A percentile compares a stretch with the other conserved stretches of the same genome.
phyloP scores from a whole-genome alignment of 2,888 invertebrate genomes.

The Dolichopus griseipennis region DNA sequence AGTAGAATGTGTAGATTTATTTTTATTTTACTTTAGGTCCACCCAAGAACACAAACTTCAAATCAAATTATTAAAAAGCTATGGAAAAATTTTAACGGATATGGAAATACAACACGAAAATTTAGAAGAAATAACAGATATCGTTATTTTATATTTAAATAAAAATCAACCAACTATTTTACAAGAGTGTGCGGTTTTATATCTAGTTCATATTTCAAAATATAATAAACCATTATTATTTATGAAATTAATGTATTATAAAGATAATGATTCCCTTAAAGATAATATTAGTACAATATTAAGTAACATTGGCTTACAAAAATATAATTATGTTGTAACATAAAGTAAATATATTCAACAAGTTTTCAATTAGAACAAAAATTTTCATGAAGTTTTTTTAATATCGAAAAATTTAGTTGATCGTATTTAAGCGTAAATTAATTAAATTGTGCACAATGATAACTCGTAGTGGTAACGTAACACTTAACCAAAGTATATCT shows the following conservation, averaged over 20 bases:
- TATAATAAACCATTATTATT: constrained; percentile 38
- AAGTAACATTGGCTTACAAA: not conserved
- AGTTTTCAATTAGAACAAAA: too few species aligned
- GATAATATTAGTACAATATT: constrained; percentile 30
- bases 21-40: not conserved
- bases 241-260: constrained; percentile 31
- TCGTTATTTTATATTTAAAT: constrained; percentile 31
- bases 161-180: constrained; percentile 32
- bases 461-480: too few species aligned
- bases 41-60: constrained; percentile 41
- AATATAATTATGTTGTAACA: too few species aligned
- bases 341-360: too few species aligned
- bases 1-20: not conserved
- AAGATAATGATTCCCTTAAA: constrained; percentile 30
- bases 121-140: constrained; percentile 33
- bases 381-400: too few species aligned
- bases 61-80: constrained; percentile 31
- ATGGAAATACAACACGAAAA: constrained; percentile 36
- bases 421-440: too few species aligned
- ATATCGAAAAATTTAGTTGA: too few species aligned
- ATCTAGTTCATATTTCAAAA: constrained; percentile 26
- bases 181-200: constrained; percentile 30
- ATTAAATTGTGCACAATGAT: too few species aligned
- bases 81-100: constrained; percentile 31
- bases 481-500: too few species aligned